Evolutionary conservation across 2,888 invertebrate genomes (phyloP), one percentile per base, ranked within the genome.

Genomic region (Thumatha senex): DNA sequence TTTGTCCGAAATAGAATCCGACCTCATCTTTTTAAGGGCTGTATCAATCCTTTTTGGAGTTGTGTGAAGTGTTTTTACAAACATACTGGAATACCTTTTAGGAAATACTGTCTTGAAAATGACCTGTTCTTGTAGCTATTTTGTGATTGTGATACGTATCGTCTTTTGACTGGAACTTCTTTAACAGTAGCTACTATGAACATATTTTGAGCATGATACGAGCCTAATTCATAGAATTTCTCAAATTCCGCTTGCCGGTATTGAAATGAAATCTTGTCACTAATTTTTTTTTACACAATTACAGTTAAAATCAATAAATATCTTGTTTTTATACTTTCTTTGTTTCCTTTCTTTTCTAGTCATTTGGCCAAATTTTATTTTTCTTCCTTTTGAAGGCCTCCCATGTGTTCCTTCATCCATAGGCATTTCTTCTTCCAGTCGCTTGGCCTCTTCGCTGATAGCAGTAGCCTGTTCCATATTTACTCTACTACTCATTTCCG

Each of bases 371-470:
- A 29, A 48, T 30, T 47, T 50, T 44, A 40, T 39, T 48, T 54
- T 54, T 48, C 54, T 50, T 41, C 54, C 54, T 48, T 45, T 54
- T 47, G 9, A 9, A 38, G 50, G 50, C 38, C 50, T 54, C n/a
- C 46, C 49, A 40, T 33, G 12, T 34, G 7, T 40, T 35, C 11
- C 44, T 42, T 40, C 36, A 40, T 43, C 43, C 12, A 40, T 35
- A 39, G 34, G 33, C 18, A 40, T 51, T 47, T 45, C 51, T 39
- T 34, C 2, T 14, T 36, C 35, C 38, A 43, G 29, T 40, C 15
- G 34, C 39, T 1, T 42, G 24, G 46, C 24, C n/a, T 29, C 41
- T 40, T 44, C 41, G 5, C 14, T 30, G 34, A 35, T n/a, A n/a
- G n/a, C n/a, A n/a, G n/a, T n/a, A 38, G 14, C 38, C 15, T 38